Conservation (phyloP, 1,140 invertebrate genomes). For the Leptinotarsa defecta region DNA sequence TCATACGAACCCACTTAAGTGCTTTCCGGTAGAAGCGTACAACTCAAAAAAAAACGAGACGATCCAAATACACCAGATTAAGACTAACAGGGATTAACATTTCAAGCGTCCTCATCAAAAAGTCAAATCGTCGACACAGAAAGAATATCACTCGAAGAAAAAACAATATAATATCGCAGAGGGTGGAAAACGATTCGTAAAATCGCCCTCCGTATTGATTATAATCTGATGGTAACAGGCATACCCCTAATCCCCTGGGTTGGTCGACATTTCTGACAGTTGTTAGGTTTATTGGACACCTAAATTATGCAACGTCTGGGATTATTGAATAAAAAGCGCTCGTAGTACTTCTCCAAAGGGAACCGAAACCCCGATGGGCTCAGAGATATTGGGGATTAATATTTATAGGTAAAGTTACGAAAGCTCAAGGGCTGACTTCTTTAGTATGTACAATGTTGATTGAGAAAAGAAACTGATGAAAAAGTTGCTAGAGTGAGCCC, state of each 20-base stretch:
- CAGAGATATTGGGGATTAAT: too few species aligned
- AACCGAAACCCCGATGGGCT: too few species aligned
- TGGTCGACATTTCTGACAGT: not conserved
- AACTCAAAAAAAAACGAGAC: too few species aligned
- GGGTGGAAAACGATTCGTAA: slow-evolving; percentile 5
- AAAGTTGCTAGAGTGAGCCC: too few species aligned
- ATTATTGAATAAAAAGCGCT: not conserved
- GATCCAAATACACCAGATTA: too few species aligned
- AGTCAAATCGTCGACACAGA: not conserved
- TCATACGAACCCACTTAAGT: too few species aligned
- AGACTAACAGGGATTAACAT: not conserved
- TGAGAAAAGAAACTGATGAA: too few species aligned
- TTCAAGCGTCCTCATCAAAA: not conserved
- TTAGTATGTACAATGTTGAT: too few species aligned
- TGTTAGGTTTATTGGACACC: not conserved
- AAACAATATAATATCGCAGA: slow-evolving; percentile 1
- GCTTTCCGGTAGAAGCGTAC: too few species aligned
- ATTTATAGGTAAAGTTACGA: too few species aligned
- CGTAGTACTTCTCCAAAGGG: too few species aligned
- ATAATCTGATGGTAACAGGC: slow-evolving; percentile 8
- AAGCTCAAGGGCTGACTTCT: too few species aligned
- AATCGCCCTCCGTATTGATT: slow-evolving; percentile 7
- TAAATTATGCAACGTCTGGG: not conserved
- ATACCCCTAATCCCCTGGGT: slow-evolving; percentile 4
- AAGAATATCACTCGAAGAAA: not conserved